Percentiles rank a stretch among this genome's conserved stretches.
Conservation (phyloP, 1,140 invertebrate species). For the Sinonovacula constricta region DNA sequence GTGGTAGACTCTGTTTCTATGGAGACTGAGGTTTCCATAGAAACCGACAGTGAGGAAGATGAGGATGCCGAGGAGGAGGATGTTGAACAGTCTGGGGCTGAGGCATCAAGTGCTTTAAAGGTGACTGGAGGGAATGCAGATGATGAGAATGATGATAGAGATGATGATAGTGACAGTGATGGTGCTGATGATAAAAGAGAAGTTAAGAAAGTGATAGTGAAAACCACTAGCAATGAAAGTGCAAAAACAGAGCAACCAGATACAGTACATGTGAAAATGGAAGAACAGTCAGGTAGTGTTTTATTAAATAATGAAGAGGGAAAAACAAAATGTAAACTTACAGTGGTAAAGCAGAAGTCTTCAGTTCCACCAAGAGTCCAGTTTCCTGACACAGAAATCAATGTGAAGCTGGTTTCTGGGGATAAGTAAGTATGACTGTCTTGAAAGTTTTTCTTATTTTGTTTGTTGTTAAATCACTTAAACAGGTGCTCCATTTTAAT, state of each 20-base stretch:
- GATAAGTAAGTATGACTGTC: conserved; percentile 79
- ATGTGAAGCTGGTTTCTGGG: conserved; percentile 76
- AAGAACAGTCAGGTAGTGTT: no score
- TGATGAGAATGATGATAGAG: conserved; percentile 19
- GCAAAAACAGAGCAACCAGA: neutral
- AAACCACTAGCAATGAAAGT: conserved; percentile 15
- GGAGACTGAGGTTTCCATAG: conserved; percentile 59
- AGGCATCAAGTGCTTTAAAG: conserved; percentile 53
- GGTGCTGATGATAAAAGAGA: conserved; percentile 32
- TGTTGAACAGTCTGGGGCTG: conserved; percentile 74
- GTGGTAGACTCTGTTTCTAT: conserved; percentile 59
- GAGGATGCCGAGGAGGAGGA: conserved; percentile 65
- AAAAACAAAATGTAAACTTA: conserved; percentile 8
- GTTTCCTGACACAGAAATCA: conserved; percentile 82
- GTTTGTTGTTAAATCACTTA: no score
- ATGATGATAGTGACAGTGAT: conserved; percentile 3
- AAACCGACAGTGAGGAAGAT: conserved; percentile 54
- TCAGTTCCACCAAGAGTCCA: conserved; percentile 52
- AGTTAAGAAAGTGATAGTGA: conserved; percentile 18
- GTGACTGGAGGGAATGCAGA: conserved; percentile 43
- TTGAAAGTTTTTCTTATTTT: no score
- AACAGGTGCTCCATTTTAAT: no score
- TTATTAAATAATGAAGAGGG: no score
- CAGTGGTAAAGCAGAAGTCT: conserved; percentile 36
- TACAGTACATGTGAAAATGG: conserved; percentile 9